A percentile compares a stretch with the other conserved stretches of the same genome.
Conservation (phyloP, 1,140 invertebrate species). For the Cephus cinctus region DNA sequence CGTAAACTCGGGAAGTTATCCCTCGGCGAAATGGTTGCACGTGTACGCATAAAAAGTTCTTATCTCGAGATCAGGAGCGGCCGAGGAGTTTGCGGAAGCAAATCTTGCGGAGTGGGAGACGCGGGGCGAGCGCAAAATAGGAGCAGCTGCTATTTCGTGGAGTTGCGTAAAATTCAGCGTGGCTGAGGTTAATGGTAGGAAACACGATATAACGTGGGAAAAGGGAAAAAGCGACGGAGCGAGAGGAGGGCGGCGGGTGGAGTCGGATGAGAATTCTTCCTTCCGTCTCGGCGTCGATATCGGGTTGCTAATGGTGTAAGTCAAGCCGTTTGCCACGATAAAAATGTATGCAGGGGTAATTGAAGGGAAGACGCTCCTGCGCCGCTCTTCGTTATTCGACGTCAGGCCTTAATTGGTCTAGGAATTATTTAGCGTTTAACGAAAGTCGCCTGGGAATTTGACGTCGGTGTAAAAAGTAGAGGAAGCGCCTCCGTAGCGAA, state of each 20-base stretch:
- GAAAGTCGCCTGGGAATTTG: too few relatives aligned
- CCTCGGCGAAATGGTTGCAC: slow-evolving; percentile 20
- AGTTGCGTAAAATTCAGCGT: slow-evolving; percentile 22
- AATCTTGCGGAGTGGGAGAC: slow-evolving; percentile 4
- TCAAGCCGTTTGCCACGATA: slow-evolving; percentile 36
- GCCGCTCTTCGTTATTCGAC: not conserved
- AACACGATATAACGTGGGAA: not conserved
- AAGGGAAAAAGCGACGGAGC: not conserved
- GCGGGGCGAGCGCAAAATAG: slow-evolving; percentile 34
- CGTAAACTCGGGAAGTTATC: slow-evolving; percentile 51
- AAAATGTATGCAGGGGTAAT: slow-evolving; percentile 47
- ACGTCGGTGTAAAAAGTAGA: too few relatives aligned
- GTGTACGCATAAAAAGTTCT: not conserved
- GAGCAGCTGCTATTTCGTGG: slow-evolving; percentile 15
- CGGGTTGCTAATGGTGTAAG: slow-evolving; percentile 50
- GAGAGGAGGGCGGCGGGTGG: not conserved
- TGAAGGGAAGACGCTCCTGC: too few relatives aligned
- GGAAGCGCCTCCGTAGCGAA: too few relatives aligned
- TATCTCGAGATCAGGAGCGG: not conserved
- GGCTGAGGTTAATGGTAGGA: not conserved
- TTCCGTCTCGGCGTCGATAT: slow-evolving; percentile 30
- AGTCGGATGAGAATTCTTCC: slow-evolving; percentile 4
- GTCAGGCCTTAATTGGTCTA: too few relatives aligned
- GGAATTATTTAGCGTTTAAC: too few relatives aligned
- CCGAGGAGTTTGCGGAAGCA: slow-evolving; percentile 1